Evolutionary conservation across 1,140 invertebrate genomes (phyloP).

Genomic region (Drosophila auraria): DNA sequence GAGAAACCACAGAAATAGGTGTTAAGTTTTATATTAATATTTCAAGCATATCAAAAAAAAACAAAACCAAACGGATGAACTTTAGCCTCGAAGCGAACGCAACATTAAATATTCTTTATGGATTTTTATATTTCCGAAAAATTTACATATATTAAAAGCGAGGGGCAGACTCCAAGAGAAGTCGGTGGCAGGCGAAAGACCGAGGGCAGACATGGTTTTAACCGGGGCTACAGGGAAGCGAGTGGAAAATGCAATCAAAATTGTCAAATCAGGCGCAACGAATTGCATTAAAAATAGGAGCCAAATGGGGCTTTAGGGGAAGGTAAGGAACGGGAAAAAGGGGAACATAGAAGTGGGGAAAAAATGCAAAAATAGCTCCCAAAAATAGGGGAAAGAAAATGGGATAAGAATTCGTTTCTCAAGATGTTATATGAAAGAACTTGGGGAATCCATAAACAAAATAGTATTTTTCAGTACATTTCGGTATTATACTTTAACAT

Average conservation of each 20-base stretch:
- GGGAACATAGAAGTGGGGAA: neutral
- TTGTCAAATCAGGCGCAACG: conserved; percentile 61
- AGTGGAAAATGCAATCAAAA: conserved; percentile 64
- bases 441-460: neutral
- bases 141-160: conserved; percentile 20
- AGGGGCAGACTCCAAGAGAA: neutral
- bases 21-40: conserved; percentile 59
- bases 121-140: conserved; percentile 36
- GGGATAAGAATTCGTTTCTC: no score
- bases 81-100: conserved; percentile 36
- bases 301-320: neutral
- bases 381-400: neutral
- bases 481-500: no score
- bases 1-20: conserved; percentile 38
- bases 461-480: neutral
- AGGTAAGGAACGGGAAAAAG: neutral
- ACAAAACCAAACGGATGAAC: conserved; percentile 24
- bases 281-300: conserved; percentile 62
- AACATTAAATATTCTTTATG: conserved; percentile 44
- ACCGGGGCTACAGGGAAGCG: conserved; percentile 10
- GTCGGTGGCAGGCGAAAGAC: neutral
- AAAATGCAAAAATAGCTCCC: neutral
- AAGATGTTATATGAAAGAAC: no score
- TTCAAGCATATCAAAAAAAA: conserved; percentile 47
- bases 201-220: conserved; percentile 15